These are phyloP conservation scores for Drosophila eohydei DNA, from an alignment of 2,888 invertebrate species.

Conservation along the genomic window DNA sequence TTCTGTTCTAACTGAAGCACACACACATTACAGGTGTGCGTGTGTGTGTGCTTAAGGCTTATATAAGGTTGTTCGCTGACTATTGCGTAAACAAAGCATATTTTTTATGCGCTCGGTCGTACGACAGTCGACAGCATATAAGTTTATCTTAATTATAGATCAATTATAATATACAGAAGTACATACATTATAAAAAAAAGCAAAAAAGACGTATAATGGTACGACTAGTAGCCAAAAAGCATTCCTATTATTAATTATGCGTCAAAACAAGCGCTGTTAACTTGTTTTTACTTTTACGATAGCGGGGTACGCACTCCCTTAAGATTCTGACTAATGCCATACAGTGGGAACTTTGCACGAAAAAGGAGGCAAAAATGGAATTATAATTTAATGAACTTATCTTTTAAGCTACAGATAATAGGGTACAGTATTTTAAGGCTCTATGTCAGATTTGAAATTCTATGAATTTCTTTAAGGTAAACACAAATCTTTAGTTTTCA, in stretches of 20 bases:
- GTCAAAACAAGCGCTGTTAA: constrained; percentile 47
- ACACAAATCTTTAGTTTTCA: too few species aligned
- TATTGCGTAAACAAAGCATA: constrained; percentile 66
- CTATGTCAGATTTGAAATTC: too few species aligned
- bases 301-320: not conserved
- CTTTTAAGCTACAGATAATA: too few species aligned
- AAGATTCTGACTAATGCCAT: constrained; percentile 14
- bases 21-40: constrained; percentile 9
- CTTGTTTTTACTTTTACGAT: constrained; percentile 10
- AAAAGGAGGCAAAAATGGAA: not conserved
- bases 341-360: not conserved
- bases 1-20: constrained; percentile 31
- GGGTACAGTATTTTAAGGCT: too few species aligned
- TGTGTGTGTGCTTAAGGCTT: constrained; percentile 35
- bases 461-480: too few species aligned
- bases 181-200: constrained; percentile 27
- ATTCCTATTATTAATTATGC: constrained; percentile 51
- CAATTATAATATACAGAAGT: constrained; percentile 66
- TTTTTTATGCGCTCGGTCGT: constrained; percentile 25
- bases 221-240: constrained; percentile 43
- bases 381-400: not conserved
- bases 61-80: constrained; percentile 38
- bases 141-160: constrained; percentile 78
- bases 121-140: constrained; percentile 56
- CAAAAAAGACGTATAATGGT: constrained; percentile 37